Evolutionary conservation across 2,888 invertebrate genomes (phyloP).

Genomic region (Tetrapedia diversipes): DNA sequence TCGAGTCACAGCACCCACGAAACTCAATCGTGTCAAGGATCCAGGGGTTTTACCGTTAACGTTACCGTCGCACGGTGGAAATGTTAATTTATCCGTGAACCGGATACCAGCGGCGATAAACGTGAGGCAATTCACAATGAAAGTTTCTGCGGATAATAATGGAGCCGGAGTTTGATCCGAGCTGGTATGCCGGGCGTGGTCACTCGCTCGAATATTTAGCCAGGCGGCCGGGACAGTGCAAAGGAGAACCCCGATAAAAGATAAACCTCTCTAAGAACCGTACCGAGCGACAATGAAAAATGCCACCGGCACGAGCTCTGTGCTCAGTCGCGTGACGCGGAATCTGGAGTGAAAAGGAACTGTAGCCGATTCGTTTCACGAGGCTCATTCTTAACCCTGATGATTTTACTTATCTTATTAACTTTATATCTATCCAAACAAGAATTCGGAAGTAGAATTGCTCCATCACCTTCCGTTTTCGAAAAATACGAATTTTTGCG

Average conservation of each 20-base stretch:
- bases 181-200: conserved; percentile 78
- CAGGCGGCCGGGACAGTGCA: conserved; percentile 51
- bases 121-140: conserved; percentile 64
- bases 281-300: conserved; percentile 63
- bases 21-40: too few relatives aligned
- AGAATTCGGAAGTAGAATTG: too few relatives aligned
- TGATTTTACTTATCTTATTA: too few relatives aligned
- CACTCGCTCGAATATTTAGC: conserved; percentile 65
- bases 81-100: conserved; percentile 51
- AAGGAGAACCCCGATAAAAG: conserved; percentile 74
- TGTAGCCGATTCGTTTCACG: conserved; percentile 24
- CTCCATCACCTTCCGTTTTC: too few relatives aligned
- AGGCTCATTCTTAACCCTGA: conserved; percentile 32
- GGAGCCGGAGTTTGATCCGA: conserved; percentile 42
- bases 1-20: too few relatives aligned
- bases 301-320: conserved; percentile 43
- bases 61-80: conserved; percentile 34
- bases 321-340: conserved; percentile 60
- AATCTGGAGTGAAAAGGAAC: conserved; percentile 52
- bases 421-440: too few relatives aligned
- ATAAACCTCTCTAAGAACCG: conserved; percentile 68
- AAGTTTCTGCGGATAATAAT: conserved; percentile 67
- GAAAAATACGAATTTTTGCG: too few relatives aligned
- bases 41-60: conserved; percentile 29
- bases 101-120: conserved; percentile 55